phyloP scores from a whole-genome alignment of 2,888 invertebrate species.

The Chalcis sispes region DNA sequence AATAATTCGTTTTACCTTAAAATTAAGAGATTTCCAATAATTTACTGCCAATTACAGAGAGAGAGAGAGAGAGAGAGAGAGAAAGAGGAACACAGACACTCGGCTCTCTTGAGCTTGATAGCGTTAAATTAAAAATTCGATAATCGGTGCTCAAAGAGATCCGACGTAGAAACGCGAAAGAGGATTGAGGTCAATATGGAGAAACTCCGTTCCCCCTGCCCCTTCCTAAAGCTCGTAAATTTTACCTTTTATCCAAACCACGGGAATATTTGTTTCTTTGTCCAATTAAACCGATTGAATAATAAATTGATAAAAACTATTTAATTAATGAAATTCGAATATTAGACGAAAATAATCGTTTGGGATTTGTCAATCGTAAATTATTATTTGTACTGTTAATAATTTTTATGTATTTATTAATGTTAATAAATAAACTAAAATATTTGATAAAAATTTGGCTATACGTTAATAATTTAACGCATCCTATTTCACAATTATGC shows the following conservation, averaged over 20 bases:
- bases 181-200: constrained; percentile 40
- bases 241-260: constrained; percentile 15
- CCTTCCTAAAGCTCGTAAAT: constrained; percentile 53
- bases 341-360: no score
- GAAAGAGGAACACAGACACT: not conserved
- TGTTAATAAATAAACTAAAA: no score
- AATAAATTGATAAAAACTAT: no score
- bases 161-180: constrained; percentile 30
- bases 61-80: not conserved
- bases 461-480: no score
- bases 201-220: constrained; percentile 44
- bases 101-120: not conserved
- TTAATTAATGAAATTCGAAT: no score
- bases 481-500: no score
- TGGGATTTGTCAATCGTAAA: no score
- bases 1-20: constrained; percentile 37
- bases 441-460: no score
- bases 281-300: no score
- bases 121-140: constrained; percentile 51
- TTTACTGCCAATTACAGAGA: constrained; percentile 48
- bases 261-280: constrained; percentile 14
- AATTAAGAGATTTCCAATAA: constrained; percentile 51
- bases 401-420: no score
- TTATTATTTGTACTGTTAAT: no score
- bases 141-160: constrained; percentile 45